A percentile compares a stretch with the other conserved stretches of the same genome.
These are phyloP conservation scores for Lamproptera curius DNA, from an alignment of 2,888 invertebrate genomes.

Conservation along the genomic window DNA sequence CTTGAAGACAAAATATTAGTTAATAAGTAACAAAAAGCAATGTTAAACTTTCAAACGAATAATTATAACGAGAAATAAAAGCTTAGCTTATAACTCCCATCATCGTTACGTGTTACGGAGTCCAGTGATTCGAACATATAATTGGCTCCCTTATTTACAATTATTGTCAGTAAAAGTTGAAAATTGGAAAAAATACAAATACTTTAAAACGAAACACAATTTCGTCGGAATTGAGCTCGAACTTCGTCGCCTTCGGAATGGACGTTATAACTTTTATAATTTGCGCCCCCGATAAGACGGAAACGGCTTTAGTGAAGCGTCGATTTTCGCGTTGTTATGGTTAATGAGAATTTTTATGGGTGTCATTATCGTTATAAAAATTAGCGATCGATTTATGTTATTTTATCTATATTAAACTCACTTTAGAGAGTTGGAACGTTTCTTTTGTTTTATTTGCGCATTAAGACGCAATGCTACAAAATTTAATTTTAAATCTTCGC, in stretches of 20 bases:
- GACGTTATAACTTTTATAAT: conserved; percentile 22
- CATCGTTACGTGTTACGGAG: no score
- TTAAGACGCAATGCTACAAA: no score
- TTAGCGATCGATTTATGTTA: conserved; percentile 12
- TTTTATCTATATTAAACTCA: not conserved
- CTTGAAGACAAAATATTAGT: no score
- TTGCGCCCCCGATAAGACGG: conserved; percentile 18
- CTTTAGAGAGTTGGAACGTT: no score
- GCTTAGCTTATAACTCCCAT: no score
- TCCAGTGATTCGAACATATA: no score
- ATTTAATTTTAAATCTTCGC: no score
- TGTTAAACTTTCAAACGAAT: no score
- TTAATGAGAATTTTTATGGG: conserved; percentile 20
- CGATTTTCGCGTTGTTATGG: conserved; percentile 18
- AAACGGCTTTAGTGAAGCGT: conserved; percentile 19
- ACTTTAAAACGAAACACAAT: conserved; percentile 15
- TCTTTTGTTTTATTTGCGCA: no score
- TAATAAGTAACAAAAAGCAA: no score
- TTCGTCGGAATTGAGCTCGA: conserved; percentile 16
- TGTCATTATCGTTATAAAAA: conserved; percentile 15
- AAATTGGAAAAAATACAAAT: not conserved
- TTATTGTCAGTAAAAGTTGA: not conserved
- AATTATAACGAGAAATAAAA: no score
- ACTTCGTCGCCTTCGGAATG: conserved; percentile 19
- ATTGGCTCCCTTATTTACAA: no score